Evolutionary conservation across 2,888 invertebrate species (phyloP).

Genomic region (Minunthozetes semirufus): DNA sequence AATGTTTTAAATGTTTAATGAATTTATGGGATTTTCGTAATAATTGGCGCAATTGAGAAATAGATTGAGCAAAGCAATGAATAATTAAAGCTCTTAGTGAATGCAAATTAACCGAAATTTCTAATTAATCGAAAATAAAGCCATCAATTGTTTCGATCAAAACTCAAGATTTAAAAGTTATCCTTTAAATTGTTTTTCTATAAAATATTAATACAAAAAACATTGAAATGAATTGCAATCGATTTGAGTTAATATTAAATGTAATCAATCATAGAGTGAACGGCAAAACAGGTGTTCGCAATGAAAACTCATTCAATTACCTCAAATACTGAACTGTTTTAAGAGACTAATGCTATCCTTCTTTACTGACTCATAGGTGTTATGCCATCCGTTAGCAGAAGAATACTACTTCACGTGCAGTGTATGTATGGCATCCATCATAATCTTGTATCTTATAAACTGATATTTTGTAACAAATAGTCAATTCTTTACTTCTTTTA

Average conservation of each 20-base stretch:
- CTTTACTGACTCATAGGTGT: conserved; percentile 36
- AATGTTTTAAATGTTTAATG: background rate
- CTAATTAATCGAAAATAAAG: too few species aligned
- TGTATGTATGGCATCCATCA: conserved; percentile 34
- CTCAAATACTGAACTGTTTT: background rate
- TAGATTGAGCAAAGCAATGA: too few species aligned
- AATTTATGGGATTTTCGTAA: background rate
- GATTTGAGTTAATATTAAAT: background rate
- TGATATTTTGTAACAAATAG: background rate
- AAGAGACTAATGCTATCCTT: background rate
- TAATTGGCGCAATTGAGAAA: too few species aligned
- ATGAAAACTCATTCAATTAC: too few species aligned
- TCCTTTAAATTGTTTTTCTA: too few species aligned
- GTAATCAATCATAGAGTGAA: background rate
- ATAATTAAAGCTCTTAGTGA: too few species aligned
- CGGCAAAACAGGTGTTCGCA: background rate
- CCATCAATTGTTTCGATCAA: too few species aligned
- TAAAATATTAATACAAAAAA: too few species aligned
- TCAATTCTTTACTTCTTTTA: background rate
- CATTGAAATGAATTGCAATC: background rate
- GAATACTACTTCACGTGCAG: conserved; percentile 43
- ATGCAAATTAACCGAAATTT: too few species aligned
- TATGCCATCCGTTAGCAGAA: conserved; percentile 42
- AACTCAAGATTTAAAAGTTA: too few species aligned
- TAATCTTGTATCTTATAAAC: background rate